Evolutionary conservation across 2,113 vertebrate species (phyloP).

Genomic region (Hemiprocne comata): DNA sequence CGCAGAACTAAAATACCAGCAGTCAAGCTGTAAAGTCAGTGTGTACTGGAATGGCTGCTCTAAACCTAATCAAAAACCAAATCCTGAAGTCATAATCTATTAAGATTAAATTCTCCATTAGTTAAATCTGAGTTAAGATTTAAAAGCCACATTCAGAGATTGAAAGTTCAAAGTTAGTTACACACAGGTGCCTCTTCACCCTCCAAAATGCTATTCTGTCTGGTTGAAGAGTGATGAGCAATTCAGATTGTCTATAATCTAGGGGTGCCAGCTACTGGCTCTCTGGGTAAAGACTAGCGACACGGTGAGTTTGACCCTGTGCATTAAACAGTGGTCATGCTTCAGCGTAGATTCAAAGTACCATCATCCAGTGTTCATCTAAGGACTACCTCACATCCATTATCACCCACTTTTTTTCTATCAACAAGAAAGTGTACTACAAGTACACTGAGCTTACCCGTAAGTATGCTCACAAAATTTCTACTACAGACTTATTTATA

Average conservation of each 20-base stretch:
- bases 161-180: neutral
- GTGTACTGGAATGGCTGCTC: neutral
- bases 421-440: neutral
- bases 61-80: neutral
- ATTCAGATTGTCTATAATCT: neutral
- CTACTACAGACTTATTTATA: neutral
- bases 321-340: neutral
- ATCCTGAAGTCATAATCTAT: neutral
- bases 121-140: neutral
- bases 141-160: neutral
- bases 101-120: neutral
- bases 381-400: neutral
- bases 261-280: neutral
- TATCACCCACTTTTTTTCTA: neutral
- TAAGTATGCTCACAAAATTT: neutral
- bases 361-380: neutral
- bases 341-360: neutral
- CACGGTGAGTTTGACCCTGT: neutral
- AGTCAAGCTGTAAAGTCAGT: neutral
- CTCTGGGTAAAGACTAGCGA: neutral
- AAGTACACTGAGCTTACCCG: neutral
- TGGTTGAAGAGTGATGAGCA: neutral
- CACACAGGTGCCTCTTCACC: neutral
- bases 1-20: neutral
- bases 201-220: neutral